These are phyloP conservation scores for Callinectes sapidus DNA, from an alignment of 2,888 invertebrate genomes.

Conservation along the genomic window DNA sequence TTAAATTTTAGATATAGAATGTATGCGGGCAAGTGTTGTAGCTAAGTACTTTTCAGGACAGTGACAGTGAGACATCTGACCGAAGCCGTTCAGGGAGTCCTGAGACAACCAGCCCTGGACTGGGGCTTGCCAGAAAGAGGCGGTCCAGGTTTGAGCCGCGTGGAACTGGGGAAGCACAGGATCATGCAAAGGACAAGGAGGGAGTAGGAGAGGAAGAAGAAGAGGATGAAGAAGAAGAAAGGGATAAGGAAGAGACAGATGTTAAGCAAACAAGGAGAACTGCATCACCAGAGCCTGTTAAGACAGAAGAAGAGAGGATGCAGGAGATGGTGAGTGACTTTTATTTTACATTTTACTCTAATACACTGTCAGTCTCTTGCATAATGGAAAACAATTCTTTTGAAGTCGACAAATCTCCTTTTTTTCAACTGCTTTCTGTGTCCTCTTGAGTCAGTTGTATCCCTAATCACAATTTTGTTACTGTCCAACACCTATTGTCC, in stretches of 20 bases:
- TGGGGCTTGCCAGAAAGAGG: conserved; percentile 55
- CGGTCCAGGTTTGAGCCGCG: conserved; percentile 63
- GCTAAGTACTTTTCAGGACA: conserved; percentile 74
- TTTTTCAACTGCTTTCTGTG: too few relatives aligned
- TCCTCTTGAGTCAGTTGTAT: too few relatives aligned
- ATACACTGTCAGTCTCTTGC: too few relatives aligned
- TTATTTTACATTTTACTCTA: not conserved
- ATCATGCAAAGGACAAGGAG: conserved; percentile 73
- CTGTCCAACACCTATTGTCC: too few relatives aligned
- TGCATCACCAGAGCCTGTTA: conserved; percentile 74
- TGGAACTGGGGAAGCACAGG: conserved; percentile 30
- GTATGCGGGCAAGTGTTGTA: not conserved
- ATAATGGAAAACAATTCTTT: not conserved
- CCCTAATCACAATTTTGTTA: too few relatives aligned
- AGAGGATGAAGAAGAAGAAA: conserved; percentile 73
- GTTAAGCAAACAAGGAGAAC: conserved; percentile 73
- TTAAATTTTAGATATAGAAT: not conserved
- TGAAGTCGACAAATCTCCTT: too few relatives aligned
- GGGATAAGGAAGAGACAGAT: conserved; percentile 72
- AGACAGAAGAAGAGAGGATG: conserved; percentile 75
- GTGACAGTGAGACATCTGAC: conserved; percentile 74
- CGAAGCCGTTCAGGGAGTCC: conserved; percentile 63
- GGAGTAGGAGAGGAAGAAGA: conserved; percentile 73
- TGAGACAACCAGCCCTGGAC: conserved; percentile 45
- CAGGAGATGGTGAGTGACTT: conserved; percentile 64